Percentiles rank a stretch among this genome's conserved stretches.
These are phyloP conservation scores for Zaprionus lineosus DNA, from an alignment of 2,888 invertebrate genomes.

Conservation along the genomic window DNA sequence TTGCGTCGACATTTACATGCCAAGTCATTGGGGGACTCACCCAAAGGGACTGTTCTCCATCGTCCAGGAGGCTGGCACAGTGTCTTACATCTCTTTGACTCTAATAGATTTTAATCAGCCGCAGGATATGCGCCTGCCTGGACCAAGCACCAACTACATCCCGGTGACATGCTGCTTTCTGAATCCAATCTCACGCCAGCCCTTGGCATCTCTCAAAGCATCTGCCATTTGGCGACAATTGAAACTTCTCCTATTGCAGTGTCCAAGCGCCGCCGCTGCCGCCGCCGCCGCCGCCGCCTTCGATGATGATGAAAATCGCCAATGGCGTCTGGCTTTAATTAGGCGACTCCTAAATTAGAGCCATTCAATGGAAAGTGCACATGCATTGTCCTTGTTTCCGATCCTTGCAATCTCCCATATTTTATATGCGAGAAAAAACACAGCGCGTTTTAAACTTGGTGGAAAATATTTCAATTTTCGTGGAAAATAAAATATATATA, in stretches of 20 bases:
- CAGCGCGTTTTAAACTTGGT: too few relatives aligned
- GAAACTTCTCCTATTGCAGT: constrained; percentile 35
- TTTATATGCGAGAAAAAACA: too few relatives aligned
- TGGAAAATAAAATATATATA: too few relatives aligned
- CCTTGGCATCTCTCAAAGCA: constrained; percentile 27
- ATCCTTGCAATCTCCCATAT: too few relatives aligned
- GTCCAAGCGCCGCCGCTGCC: neutral
- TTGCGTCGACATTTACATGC: constrained; percentile 72
- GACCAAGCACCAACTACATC: constrained; percentile 48
- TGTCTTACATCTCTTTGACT: constrained; percentile 74
- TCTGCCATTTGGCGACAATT: constrained; percentile 47
- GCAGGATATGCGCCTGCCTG: constrained; percentile 66
- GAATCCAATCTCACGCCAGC: too few relatives aligned
- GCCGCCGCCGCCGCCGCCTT: neutral
- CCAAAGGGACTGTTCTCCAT: too few relatives aligned
- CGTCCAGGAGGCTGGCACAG: constrained; percentile 27
- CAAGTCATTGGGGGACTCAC: constrained; percentile 68
- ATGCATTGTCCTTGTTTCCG: too few relatives aligned
- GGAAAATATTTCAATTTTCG: too few relatives aligned
- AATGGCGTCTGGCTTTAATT: constrained; percentile 73
- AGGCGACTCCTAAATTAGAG: constrained; percentile 49
- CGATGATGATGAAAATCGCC: constrained; percentile 62
- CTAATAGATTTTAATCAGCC: constrained; percentile 81
- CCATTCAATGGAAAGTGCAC: too few relatives aligned
- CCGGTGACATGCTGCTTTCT: constrained; percentile 64